Evolutionary conservation across 1,140 invertebrate genomes (phyloP), one percentile per base, ranked within the genome.

Genomic region (Apis mellifera): DNA sequence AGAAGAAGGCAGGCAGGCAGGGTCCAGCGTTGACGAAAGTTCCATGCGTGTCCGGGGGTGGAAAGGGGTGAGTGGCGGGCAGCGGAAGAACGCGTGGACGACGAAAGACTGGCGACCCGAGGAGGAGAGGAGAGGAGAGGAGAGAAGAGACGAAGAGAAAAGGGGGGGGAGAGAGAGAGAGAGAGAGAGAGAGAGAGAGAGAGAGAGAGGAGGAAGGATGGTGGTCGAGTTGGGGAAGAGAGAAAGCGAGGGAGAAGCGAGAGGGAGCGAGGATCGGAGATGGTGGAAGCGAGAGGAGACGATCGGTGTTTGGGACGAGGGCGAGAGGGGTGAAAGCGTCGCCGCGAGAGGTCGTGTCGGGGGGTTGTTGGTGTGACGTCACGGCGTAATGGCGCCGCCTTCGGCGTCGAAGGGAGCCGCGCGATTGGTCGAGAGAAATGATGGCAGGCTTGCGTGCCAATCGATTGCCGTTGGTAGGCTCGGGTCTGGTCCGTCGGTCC

Each of bases 401-500:
- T 80, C 78, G 60, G 59, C 23, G 68, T 74, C 75, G 42, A 68
- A 23, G 62, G 19, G 64, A 68, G 73, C 71, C 82, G 66, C 66
- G 83, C 85, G 80, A 94, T 94, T 94, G 93, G 93, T 84, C 64
- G 86, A 50, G 32, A 59, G 88, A 80, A 94, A 94, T 93, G 91
- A 94, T 94, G 93, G 93, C 93, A 94, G 93, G 91, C 91, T 84
- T 78, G 88, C 83, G 84, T 90, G 86, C 92, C 92, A 94, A 94
- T 94, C 93, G 93, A 94, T 94, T 91, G 83, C 75, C 85, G 75
- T 79, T 81, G 82, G 79, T 82, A 81, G 83, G 84, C 86, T 88
- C 86, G 89, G 59, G 74, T 85, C 77, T 76, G 83, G 84, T 86
- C 87, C 72, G 83, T 85, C 86, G 88, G 79, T 72, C 89, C 57